Base-by-base conservation (phyloP, 2,797 vertebrate species). In the Eulemur coronatus region DNA sequence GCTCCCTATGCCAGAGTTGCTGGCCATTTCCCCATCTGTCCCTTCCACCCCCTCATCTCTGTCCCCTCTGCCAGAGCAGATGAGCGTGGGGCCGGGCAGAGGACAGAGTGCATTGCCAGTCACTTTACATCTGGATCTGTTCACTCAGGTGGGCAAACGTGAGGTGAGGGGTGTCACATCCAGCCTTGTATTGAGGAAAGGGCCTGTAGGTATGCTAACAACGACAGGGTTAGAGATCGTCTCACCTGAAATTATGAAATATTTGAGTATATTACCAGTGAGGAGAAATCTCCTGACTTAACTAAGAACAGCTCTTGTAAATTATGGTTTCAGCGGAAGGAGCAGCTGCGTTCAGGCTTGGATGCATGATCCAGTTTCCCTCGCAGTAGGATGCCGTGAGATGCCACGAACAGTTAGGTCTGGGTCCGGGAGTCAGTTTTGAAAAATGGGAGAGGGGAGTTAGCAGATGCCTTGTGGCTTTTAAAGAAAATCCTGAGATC, bases 141-240 rank as follows among this genome's bases (percentile, higher is more conserved):
- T 78, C 59, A 3, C 17, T n/a, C 52, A 81, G 33, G 26, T 24
- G 2, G 43, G 33, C 43, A 33, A 2, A 50, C 22, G 0, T 10
- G 13, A 18, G 33, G 30, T 11, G 61, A 8, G 14, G 46, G n/a
- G 12, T 5, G 43, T 80, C 55, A 18, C n/a, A 17, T 48, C 59
- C 26, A 38, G 8, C 70, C 17, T 48, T 13, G 20, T 24, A 4
- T 5, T 70, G 10, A 30, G 33, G 57, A 35, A 41, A 4, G 61
- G 28, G 30, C 7, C 0, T 0, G 2, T 33, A 30, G 38, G 22
- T 24, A 28, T 4, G 4, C 24, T 55, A 3, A 43, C 4, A 12
- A 22, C 9, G 43, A 8, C 57, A 24, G 55, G 5, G 35, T 15
- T 26, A 2, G 28, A 67, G 24, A 26, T 18, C 22, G 30, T 33